Base-by-base conservation (phyloP, 2,888 invertebrate genomes). In the Drosophila eohydei region DNA sequence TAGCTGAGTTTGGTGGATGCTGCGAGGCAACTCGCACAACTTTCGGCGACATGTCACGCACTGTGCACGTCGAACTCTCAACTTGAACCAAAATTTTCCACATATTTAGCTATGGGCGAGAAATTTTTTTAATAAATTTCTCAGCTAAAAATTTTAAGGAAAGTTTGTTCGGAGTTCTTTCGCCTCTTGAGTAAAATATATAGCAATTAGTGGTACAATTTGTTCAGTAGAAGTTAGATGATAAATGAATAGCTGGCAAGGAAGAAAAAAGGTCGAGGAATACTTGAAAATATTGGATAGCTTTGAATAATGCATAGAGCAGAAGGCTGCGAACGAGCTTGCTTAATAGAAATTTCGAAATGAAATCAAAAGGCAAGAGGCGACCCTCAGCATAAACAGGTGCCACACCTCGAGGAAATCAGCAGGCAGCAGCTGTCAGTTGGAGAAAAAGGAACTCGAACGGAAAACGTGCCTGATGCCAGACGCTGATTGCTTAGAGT, bases 41-140 rank as follows among this genome's bases (percentile, higher is more conserved):
- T 79, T 71, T 79, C 56, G 44, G 65, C 67, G 67, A 75, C 75
- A 78, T 64, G 65, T 81, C 80, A 81, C 76, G 80, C 78, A 67
- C 68, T 40, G 44, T 34, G 32, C 52, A 34, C 57, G 21, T 50
- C 41, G 38, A 65, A 56, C 50, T 32, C 44, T 6, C 65, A 79
- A 71, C 60, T 79, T 71, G n/a, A 61, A 44, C 66, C 59, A 14
- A 48, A 40, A 79, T 79, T 78, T 79, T 75, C 55, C 63, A 57
- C 71, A 74, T 64, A 67, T 61, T 79, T 66, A 70, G 65, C 62
- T 57, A 41, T 41, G 46, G 57, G 52, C 34, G 46, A 28, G 30
- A 34, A 54, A 8, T 12, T 51, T 50, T 62, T 67, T 52, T 43
- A 52, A 67, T 59, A 58, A 46, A 59, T 48, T 61, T 46, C 40